phyloP scores from a whole-genome alignment of 1,140 invertebrate species.

The Idris sp. region DNA sequence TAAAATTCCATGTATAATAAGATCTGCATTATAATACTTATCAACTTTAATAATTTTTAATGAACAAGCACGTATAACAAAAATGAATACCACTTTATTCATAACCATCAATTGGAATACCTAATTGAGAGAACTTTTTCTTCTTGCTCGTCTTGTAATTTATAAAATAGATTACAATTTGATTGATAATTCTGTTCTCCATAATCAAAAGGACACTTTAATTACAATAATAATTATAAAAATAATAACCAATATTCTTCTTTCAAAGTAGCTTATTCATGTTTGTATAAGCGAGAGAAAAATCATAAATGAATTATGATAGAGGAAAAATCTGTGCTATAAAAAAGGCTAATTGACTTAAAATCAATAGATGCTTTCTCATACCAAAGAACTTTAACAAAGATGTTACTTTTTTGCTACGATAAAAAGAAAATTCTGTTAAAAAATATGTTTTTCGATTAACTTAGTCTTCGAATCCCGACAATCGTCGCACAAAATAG shows the following conservation, averaged over 20 bases:
- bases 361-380: constrained; percentile 29
- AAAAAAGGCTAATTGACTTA: constrained; percentile 47
- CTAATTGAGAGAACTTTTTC: constrained; percentile 12
- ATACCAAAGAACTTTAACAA: too few species aligned
- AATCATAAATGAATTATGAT: constrained; percentile 36
- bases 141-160: not conserved
- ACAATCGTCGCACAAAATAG: constrained; percentile 38
- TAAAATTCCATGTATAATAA: too few species aligned
- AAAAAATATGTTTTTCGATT: too few species aligned
- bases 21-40: not conserved
- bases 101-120: not conserved
- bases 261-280: constrained; percentile 32
- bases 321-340: constrained; percentile 23
- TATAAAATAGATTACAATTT: constrained; percentile 26
- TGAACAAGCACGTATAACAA: constrained; percentile 1
- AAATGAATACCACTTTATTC: not conserved
- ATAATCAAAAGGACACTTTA: constrained; percentile 30
- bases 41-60: constrained; percentile 8
- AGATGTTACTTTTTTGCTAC: constrained; percentile 28
- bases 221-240: constrained; percentile 17
- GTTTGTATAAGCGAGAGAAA: constrained; percentile 19
- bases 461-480: constrained; percentile 30
- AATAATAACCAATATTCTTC: constrained; percentile 6
- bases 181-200: constrained; percentile 18
- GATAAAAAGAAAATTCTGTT: constrained; percentile 12